Conservation (phyloP, 2,797 vertebrate species). For the Peromyscus eremicus region DNA sequence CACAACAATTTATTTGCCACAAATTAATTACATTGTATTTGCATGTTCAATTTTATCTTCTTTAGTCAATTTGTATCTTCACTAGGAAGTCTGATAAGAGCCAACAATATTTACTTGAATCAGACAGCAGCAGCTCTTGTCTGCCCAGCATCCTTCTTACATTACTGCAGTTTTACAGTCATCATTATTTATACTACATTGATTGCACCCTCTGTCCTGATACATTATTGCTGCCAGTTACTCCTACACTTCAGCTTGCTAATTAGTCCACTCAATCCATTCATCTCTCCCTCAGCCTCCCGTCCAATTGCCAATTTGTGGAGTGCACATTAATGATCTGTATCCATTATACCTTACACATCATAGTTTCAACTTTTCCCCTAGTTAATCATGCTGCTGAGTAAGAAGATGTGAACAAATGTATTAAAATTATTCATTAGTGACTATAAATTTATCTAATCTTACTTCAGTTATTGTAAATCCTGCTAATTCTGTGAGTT, state of each 20-base stretch:
- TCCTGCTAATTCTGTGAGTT: not conserved
- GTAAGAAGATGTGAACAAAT: not conserved
- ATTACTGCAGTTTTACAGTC: slow-evolving; percentile 38
- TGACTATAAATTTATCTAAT: slow-evolving; percentile 2
- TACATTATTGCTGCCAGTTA: not conserved
- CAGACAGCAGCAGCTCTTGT: not conserved
- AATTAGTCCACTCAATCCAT: slow-evolving; percentile 21
- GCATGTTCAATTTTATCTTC: slow-evolving; percentile 13
- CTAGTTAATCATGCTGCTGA: not conserved
- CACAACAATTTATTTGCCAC: not conserved
- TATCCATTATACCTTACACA: not conserved
- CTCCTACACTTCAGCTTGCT: slow-evolving; percentile 21
- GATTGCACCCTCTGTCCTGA: not conserved
- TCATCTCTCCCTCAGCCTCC: slow-evolving; percentile 34
- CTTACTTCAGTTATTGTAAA: slow-evolving; percentile 2
- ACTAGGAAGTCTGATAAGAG: not conserved
- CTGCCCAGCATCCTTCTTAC: not conserved
- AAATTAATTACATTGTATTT: not conserved
- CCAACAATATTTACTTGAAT: slow-evolving; percentile 1
- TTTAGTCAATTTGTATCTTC: not conserved
- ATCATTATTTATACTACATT: slow-evolving; percentile 17
- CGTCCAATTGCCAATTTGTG: slow-evolving; percentile 22
- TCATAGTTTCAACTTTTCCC: not conserved
- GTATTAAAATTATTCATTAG: not conserved
- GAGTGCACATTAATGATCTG: not conserved